Evolutionary conservation across 2,113 vertebrate genomes (phyloP).

Genomic region (Calidris pugnax): DNA sequence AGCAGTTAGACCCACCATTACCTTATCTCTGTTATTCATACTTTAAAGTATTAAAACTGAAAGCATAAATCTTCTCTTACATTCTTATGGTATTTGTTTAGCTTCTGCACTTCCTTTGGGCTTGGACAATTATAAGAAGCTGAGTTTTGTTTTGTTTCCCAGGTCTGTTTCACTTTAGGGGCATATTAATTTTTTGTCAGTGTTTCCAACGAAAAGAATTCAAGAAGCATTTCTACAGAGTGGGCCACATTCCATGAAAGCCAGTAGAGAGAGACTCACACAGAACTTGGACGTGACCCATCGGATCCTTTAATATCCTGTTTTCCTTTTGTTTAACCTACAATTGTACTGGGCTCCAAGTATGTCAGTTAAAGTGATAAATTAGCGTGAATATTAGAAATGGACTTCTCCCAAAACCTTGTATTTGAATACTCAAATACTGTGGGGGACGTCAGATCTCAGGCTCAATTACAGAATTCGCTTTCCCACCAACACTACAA

Average conservation of each 20-base stretch:
- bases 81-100: constrained; percentile 15
- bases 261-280: neutral
- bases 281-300: neutral
- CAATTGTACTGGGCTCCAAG: neutral
- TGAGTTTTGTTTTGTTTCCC: constrained; percentile 31
- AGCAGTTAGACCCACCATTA: neutral
- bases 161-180: constrained; percentile 40
- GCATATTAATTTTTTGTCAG: constrained; percentile 33
- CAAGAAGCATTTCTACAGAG: constrained; percentile 12
- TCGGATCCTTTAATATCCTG: neutral
- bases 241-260: constrained; percentile 16
- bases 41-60: neutral
- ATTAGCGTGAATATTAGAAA: neutral
- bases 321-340: constrained; percentile 37
- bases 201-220: constrained; percentile 28
- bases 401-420: neutral
- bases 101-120: constrained; percentile 5
- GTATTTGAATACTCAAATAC: neutral
- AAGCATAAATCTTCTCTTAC: neutral
- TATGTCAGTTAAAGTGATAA: constrained; percentile 3
- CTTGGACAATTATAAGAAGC: neutral
- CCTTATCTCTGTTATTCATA: neutral
- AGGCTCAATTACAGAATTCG: neutral
- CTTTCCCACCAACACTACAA: neutral
- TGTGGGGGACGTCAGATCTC: neutral